Conservation (phyloP, 2,888 invertebrate species). For the Epinotia demarniana region DNA sequence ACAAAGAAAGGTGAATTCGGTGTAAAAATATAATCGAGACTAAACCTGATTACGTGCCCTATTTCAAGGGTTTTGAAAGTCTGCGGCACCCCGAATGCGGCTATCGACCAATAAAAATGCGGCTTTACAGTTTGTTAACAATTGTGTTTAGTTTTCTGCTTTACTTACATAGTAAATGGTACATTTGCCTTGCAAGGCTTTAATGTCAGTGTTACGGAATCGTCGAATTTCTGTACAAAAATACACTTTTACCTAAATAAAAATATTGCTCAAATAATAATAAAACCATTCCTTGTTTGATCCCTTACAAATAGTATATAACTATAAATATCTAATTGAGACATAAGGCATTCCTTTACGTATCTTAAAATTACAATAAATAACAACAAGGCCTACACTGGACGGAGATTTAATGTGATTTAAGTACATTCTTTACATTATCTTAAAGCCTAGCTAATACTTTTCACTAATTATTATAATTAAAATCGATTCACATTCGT, state of each 20-base stretch:
- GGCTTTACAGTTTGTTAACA: background rate
- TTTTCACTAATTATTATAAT: constrained; percentile 37
- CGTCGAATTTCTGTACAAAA: constrained; percentile 23
- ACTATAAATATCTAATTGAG: constrained; percentile 37
- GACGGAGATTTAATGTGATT: constrained; percentile 60
- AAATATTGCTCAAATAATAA: constrained; percentile 44
- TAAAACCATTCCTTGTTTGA: constrained; percentile 43
- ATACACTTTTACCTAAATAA: constrained; percentile 41
- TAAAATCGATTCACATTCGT: constrained; percentile 25
- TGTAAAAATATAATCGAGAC: no score
- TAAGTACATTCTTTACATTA: constrained; percentile 43
- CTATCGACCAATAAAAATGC: no score
- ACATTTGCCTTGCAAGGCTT: background rate
- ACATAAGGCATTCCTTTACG: constrained; percentile 25
- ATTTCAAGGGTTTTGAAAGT: no score
- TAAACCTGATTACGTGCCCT: no score
- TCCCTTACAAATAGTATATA: constrained; percentile 33
- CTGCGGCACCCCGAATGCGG: no score
- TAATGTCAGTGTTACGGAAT: background rate
- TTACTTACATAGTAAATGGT: background rate
- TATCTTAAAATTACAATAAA: constrained; percentile 72
- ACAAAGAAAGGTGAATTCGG: no score
- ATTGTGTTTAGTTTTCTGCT: background rate
- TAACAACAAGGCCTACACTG: constrained; percentile 76
- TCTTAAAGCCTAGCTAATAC: constrained; percentile 41